Base-by-base conservation (phyloP, 2,888 invertebrate species). In the Meteorus colon region DNA sequence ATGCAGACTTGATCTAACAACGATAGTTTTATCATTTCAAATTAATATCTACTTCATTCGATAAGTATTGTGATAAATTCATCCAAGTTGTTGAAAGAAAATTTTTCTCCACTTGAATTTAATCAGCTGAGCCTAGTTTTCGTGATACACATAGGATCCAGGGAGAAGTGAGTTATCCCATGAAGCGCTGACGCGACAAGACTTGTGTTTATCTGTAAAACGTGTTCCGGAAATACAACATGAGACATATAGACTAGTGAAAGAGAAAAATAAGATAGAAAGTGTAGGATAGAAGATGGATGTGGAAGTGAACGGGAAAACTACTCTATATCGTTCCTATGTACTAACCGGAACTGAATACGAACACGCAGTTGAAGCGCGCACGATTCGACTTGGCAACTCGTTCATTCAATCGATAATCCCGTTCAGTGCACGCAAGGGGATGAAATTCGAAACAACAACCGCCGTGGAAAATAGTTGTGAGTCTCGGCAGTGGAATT, bases 181-280 rank as follows among this genome's bases (percentile, higher is more conserved):
- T 71, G 60, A 62, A 62, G 59, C 37, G 62, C n/a, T 71, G 71
- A 62, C 45, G 71, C 71, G 62, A 71, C 62, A 34, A 62, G 59
- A 60, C 60, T 24, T 29, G 60, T 71, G 71, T 62, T 71, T 71
- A 71, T 71, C 71, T 62, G 45, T 71, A 24, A 29, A 41, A 71
- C 62, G 62, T 71, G 60, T 70, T 34, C 51, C 62, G 60, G 45
- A 71, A 71, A 34, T 24, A 37, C 71, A 48, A 68, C n/a, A 31
- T 48, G n/a, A 29, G 4, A 48, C 12, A 41, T 68, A 31, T 29
- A 68, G 8, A 29, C 19, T 12, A 66, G 10, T 6, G 27, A 66
- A 66, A 16, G 66, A 41, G 14, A 27, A 14, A 27, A 14, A 45
- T 41, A 66, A 66, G 19, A 70, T 70, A 51, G n/a, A 27, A 8